Conservation (phyloP, 1,140 invertebrate species). For the Pseudomyrmex concolor region DNA sequence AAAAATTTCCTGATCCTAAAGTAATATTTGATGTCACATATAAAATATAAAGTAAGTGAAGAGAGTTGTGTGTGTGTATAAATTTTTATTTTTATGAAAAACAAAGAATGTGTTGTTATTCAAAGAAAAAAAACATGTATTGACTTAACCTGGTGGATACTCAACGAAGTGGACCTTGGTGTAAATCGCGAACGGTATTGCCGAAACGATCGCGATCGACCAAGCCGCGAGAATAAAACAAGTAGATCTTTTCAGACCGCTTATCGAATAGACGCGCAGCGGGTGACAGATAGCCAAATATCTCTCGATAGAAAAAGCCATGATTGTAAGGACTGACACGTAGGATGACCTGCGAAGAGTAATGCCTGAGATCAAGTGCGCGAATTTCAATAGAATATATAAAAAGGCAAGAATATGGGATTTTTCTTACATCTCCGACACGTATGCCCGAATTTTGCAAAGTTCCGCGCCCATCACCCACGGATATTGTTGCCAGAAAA, state of each 20-base stretch:
- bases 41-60: no score
- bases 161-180: constrained; percentile 89
- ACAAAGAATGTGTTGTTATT: no score
- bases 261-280: constrained; percentile 91
- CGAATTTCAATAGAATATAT: not conserved
- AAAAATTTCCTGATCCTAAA: constrained; percentile 73
- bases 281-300: constrained; percentile 97
- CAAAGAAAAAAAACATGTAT: constrained; percentile 25
- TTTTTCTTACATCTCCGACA: constrained; percentile 92
- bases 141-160: constrained; percentile 87
- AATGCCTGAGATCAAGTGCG: not conserved
- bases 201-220: constrained; percentile 90
- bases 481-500: constrained; percentile 97
- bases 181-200: constrained; percentile 91
- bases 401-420: not conserved
- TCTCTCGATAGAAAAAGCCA: constrained; percentile 93
- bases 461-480: constrained; percentile 93
- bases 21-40: not conserved
- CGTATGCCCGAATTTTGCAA: constrained; percentile 93
- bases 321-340: constrained; percentile 95
- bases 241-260: constrained; percentile 91
- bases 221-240: constrained; percentile 92
- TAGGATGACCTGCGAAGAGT: constrained; percentile 88
- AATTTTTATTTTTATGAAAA: no score
- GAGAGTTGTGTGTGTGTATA: no score